Evolutionary conservation across 2,797 vertebrate species (phyloP), one percentile per base, ranked within the genome.

Genomic region (Diceros bicornis): DNA sequence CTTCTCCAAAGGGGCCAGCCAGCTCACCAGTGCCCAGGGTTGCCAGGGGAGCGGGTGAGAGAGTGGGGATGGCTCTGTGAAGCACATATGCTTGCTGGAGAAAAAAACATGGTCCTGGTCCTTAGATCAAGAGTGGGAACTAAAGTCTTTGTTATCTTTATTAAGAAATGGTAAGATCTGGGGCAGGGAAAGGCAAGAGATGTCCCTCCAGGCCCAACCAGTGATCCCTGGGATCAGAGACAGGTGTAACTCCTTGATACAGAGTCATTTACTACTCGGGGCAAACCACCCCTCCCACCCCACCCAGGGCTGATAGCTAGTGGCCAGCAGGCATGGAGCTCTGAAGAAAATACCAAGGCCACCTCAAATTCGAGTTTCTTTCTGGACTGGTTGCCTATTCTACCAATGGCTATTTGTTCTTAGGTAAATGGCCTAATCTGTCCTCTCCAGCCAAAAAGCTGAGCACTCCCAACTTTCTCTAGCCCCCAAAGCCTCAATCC

Each of bases 121-220:
- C 41, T 91, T 83, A 88, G 69, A 59, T 27, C 13, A 88, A 87
- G 25, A 69, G 8, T 57, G 7, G 55, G 34, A n/a, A 77, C 29
- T 44, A 75, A 77, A 29, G 16, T n/a, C 47, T 88, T 94, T 57
- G 12, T 29, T 16, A 82, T 57, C 69, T 77, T 88, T 93, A 41
- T 81, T 93, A 95, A 89, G 41, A 21, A 89, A 85, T 95, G 47
- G 34, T 83, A 95, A 90, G 29, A 68, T 82, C 23, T 61, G 20
- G 59, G 37, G 12, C 44, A 93, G n/a, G 68, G 50, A 69, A 32
- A 57, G 17, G 20, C 37, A 29, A 71, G n/a, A 82, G 72, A 84
- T 78, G 23, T 77, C 29, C 14, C 20, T 41, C 47, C 29, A 75
- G 18, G 47, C 68, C 55, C 88, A 55, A 91, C 21, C 44, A 59